Percentiles rank a stretch among this genome's conserved stretches.
Evolutionary conservation across 2,888 invertebrate species (phyloP).

Genomic region (Lamproptera curius): DNA sequence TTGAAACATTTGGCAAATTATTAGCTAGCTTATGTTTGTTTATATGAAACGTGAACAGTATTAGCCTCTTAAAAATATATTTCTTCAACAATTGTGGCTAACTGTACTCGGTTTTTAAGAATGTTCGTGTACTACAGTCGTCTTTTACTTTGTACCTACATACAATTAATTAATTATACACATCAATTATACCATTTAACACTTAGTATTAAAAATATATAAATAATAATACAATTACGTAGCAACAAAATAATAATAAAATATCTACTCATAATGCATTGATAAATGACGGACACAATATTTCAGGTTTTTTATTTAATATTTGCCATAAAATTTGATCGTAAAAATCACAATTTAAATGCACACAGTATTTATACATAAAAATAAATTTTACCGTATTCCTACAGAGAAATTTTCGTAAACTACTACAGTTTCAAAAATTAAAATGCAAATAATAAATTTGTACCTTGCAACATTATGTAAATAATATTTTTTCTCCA

Average conservation of each 20-base stretch:
- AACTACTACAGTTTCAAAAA: too few species aligned
- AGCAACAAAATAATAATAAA: slow-evolving; percentile 19
- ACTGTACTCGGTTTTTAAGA: slow-evolving; percentile 13
- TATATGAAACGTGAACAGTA: slow-evolving; percentile 9
- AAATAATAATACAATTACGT: slow-evolving; percentile 28
- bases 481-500: background rate
- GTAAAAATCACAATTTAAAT: slow-evolving; percentile 9
- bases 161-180: slow-evolving; percentile 44
- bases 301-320: background rate
- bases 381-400: slow-evolving; percentile 11
- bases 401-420: background rate
- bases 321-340: slow-evolving; percentile 3
- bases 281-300: slow-evolving; percentile 2
- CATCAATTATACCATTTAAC: slow-evolving; percentile 27
- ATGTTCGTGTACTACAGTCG: slow-evolving; percentile 27
- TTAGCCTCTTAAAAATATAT: slow-evolving; percentile 17
- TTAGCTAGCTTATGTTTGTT: slow-evolving; percentile 1
- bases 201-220: slow-evolving; percentile 20
- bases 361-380: slow-evolving; percentile 7
- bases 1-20: background rate
- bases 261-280: slow-evolving; percentile 18
- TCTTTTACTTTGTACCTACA: slow-evolving; percentile 42
- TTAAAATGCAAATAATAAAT: slow-evolving; percentile 10
- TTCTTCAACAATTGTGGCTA: slow-evolving; percentile 3
- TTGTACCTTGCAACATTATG: slow-evolving; percentile 15